These are phyloP conservation scores for Clarias fuscus DNA, from an alignment of 2,797 vertebrate genomes.

Conservation along the genomic window DNA sequence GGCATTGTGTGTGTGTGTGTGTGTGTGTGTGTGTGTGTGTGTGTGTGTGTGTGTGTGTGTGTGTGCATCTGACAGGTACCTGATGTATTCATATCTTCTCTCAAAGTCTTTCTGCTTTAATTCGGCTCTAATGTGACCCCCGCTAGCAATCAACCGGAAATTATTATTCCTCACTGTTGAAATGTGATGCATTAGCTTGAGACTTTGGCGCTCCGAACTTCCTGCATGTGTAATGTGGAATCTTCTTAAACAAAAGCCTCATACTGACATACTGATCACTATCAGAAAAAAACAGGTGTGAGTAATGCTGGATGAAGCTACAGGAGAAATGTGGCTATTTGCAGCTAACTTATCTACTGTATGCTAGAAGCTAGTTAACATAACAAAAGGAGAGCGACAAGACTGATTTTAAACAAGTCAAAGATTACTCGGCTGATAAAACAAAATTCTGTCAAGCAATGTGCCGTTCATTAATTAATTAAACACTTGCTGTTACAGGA, in stretches of 20 bases:
- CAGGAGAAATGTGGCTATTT: neutral
- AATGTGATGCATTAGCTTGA: neutral
- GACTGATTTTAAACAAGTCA: neutral
- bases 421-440: neutral
- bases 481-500: neutral
- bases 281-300: neutral
- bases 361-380: neutral
- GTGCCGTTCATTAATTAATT: neutral
- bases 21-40: conserved; percentile 29
- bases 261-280: too few species aligned
- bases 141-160: neutral
- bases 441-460: too few species aligned
- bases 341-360: too few species aligned
- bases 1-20: conserved; percentile 31
- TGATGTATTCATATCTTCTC: conserved; percentile 44
- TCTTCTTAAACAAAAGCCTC: too few species aligned
- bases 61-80: conserved; percentile 30
- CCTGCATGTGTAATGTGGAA: neutral
- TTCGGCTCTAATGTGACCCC: conserved; percentile 30
- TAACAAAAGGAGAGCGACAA: neutral
- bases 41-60: conserved; percentile 25
- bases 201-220: neutral
- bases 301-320: neutral
- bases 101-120: conserved; percentile 36
- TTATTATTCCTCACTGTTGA: neutral